These are phyloP conservation scores for Macrosteles quadrilineatus DNA, from an alignment of 1,140 invertebrate genomes.

Conservation along the genomic window DNA sequence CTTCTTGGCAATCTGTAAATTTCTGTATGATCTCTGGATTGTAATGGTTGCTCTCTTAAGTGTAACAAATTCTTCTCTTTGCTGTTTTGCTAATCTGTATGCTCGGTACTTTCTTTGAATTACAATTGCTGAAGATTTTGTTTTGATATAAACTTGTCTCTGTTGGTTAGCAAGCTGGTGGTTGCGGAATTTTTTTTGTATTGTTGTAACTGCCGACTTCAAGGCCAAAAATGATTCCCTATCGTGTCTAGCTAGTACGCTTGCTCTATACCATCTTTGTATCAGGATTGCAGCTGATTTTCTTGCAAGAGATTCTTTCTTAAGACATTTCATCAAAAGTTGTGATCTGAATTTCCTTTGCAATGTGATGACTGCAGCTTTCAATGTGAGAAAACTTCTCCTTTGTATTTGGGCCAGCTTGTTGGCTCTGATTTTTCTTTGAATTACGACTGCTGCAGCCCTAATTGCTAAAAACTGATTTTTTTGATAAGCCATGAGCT, in stretches of 20 bases:
- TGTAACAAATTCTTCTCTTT: background rate
- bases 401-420: slow-evolving; percentile 31
- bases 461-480: slow-evolving; percentile 42
- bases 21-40: background rate
- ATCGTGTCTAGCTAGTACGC: slow-evolving; percentile 26
- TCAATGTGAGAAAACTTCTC: slow-evolving; percentile 43
- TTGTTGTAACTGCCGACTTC: slow-evolving; percentile 45
- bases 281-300: background rate
- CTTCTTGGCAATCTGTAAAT: background rate
- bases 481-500: slow-evolving; percentile 43
- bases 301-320: background rate
- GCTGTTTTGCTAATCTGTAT: background rate
- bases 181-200: background rate
- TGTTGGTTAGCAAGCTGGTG: slow-evolving; percentile 1
- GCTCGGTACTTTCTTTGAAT: background rate
- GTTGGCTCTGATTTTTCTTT: slow-evolving; percentile 53
- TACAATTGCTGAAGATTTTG: background rate
- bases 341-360: slow-evolving; percentile 45
- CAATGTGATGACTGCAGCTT: slow-evolving; percentile 38
- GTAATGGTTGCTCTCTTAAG: background rate
- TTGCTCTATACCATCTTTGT: background rate
- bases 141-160: background rate
- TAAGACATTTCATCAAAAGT: background rate
- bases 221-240: slow-evolving; percentile 26
- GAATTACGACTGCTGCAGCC: slow-evolving; percentile 57